Base-by-base conservation (phyloP, 2,797 vertebrate genomes). In the Tauraco hartlaubi region DNA sequence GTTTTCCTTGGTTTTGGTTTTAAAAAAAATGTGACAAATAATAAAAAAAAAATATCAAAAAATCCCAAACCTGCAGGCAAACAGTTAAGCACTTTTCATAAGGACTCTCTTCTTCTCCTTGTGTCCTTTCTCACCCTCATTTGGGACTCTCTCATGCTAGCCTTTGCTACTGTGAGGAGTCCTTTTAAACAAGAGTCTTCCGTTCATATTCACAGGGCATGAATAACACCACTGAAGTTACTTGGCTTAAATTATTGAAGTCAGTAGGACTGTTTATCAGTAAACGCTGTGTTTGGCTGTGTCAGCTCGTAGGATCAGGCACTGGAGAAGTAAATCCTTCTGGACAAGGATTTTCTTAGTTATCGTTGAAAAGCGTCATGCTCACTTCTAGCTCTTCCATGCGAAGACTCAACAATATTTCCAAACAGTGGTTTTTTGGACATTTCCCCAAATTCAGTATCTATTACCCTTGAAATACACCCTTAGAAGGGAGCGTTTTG, bases 221-320 rank as follows among this genome's bases (percentile, higher is more conserved):
- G 95, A 96, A 92, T 96, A 94, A 96, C 92, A 72, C 92, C 90
- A 95, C 92, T 94, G 92, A 97, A 94, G 92, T 96, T 85, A 86
- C 59, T 95, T 96, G 95, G 91, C 91, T 90, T 58, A 94, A 95
- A 85, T 85, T 91, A 75, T 72, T 92, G 92, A 92, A 96, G 85
- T 90, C 96, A 76, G 83, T 78, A 67, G 73, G 73, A 88, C 90
- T 90, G 75, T 86, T 94, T 91, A 92, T 96, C 92, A 95, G 83
- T 84, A 94, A 96, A 88, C 63, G 91, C 95, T 95, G 93, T 96
- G 90, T 91, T 96, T 96, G 76, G 66, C 82, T 72, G 76, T 58
- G 21, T 54, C 2, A 4, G 76, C 83, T 94, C 63, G 28, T 79
- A 52, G 63, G 84, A 85, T 90, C 68, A 51, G 75, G 55, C 79